Conservation (phyloP, 2,797 vertebrate species). For the Phrynocephalus guinanensis region DNA sequence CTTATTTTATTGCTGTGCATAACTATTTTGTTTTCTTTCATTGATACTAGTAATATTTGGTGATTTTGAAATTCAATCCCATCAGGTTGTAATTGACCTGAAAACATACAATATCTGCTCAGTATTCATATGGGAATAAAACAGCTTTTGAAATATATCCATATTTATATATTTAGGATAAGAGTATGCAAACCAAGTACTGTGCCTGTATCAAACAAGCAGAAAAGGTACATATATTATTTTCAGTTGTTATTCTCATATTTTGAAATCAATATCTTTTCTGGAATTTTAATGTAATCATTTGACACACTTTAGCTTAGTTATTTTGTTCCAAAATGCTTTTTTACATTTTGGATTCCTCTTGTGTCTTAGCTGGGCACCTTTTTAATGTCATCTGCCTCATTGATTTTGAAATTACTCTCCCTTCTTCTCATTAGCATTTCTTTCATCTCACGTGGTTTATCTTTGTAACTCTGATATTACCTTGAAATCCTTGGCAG, state of each 20-base stretch:
- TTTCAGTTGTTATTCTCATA: not conserved
- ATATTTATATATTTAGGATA: not conserved
- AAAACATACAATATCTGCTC: not conserved
- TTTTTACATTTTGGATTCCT: not conserved
- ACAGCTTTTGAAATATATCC: not conserved
- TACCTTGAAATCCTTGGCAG: slow-evolving; percentile 3
- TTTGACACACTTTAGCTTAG: not conserved
- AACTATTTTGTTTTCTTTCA: slow-evolving; percentile 2
- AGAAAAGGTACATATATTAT: not conserved
- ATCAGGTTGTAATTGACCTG: not conserved
- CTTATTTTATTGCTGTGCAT: not conserved
- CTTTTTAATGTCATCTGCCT: slow-evolving; percentile 40
- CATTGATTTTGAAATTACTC: slow-evolving; percentile 42
- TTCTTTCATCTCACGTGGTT: slow-evolving; percentile 34
- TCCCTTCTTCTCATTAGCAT: slow-evolving; percentile 2
- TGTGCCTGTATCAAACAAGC: not conserved
- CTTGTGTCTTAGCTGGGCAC: not conserved
- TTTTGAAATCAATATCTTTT: slow-evolving; percentile 10
- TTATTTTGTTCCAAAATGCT: slow-evolving; percentile 18
- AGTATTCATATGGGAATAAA: not conserved
- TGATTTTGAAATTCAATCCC: not conserved
- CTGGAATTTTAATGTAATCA: not conserved
- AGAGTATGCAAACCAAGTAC: too few species aligned
- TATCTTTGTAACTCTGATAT: not conserved
- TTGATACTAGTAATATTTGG: not conserved